Evolutionary conservation across 2,888 invertebrate genomes (phyloP), one percentile per base, ranked within the genome.

Genomic region (Ganaspis brasiliensis): DNA sequence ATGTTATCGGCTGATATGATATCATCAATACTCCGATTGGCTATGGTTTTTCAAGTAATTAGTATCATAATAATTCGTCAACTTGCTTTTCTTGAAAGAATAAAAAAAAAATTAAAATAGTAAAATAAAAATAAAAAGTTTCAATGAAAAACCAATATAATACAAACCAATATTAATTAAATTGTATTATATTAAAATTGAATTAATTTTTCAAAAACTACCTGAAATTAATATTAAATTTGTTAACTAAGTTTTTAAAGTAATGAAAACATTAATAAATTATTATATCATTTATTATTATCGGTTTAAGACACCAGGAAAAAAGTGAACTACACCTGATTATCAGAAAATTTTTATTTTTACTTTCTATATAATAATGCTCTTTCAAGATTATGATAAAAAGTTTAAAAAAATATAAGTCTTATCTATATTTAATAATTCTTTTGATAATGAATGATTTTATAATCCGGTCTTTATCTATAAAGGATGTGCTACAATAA

Each of bases 1-100:
- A 77, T 83, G 81, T 83, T 86, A 86, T 87, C 85, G 73, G 45
- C 72, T 81, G 84, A 87, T 86, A 87, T 74, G 83, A 74, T 86
- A 86, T 87, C 21, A 37, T 63, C 40, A 35, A 37, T 35, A n/a
- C 12, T 52, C 21, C 8, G 8, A 63, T 63, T 63, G 21, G 21
- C 21, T 40, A 21, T 63, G 40, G 21, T 63, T 40, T 63, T 63
- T 21, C 1, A n/a, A 63, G 16, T 52, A 52, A 52, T 19, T 8
- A 52, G 19, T 19, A 8, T 19, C 19, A 14, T 52, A 52, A 52
- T 52, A 52, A 2, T 19, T 19, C 19, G 6, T 31, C 6, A 31
- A 31, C 31, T 4, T 4, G 31, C 31, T 4, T 31, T 31, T 31
- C 6, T n/a, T n/a, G n/a, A n/a, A n/a, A n/a, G n/a, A n/a, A n/a